Base-by-base conservation (phyloP, 2,888 invertebrate genomes). In the Helleia helle region DNA sequence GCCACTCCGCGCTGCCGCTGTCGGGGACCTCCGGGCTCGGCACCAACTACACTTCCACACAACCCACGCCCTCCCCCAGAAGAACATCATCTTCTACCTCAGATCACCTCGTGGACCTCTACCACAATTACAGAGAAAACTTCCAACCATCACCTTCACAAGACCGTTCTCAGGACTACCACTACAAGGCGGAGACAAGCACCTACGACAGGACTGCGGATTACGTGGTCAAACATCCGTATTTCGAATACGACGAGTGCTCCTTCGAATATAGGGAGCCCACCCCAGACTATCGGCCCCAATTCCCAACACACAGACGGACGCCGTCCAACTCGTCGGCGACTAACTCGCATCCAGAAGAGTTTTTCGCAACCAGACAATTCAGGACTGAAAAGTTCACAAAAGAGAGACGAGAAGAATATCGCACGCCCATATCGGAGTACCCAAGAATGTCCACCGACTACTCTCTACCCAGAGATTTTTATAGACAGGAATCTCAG, bases 311-410 rank as follows among this genome's bases (percentile, higher is more conserved):
- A 0, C 95, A 95, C 68, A 87, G 91, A 52, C 87, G 95, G 42
- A 93, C 93, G 0, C 90, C 93, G 0, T 93, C 94, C 0, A 93
- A 93, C 58, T 90, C 93, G 3, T 90, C 90, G 0, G 87, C 83
- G 0, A 73, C 86, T 0, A 80, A 81, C 37, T 87, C 88, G 0
- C 89, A 83, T 53, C 79, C 65, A 30, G 87, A 83, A 12, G 83
- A 83, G 31, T 81, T 79, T 50, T 80, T 81, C 0, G 80, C 81
- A 0, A 71, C 80, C 1, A 53, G 77, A 38, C 75, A 73, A 42
- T 71, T 62, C 43, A 54, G 77, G 27, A 50, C 52, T 1, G 59
- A 65, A 1, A 62, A 62, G 39, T 60, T 49, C 40, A 49, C 53
- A 3, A 71, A 70, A 45, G 71, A 75, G 1, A 63, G 62, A 29